Percentiles rank a stretch among this genome's conserved stretches.
Evolutionary conservation across 2,113 vertebrate genomes (phyloP).

Genomic region (Rhegmatorhina hoffmannsi): DNA sequence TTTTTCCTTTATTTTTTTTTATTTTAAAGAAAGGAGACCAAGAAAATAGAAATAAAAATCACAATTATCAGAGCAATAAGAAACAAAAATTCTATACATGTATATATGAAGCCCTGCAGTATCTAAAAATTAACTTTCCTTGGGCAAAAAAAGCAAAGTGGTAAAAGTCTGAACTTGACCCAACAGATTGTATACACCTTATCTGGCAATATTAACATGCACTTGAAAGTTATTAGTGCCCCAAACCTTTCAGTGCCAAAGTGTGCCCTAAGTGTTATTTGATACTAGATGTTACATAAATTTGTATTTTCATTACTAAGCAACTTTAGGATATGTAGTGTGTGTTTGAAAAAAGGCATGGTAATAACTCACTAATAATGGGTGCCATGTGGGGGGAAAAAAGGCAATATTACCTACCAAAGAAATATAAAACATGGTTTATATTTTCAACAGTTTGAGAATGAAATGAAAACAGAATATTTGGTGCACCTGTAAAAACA

Average conservation of each 20-base stretch:
- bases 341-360: slow-evolving; percentile 62
- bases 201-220: slow-evolving; percentile 51
- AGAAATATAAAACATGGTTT: slow-evolving; percentile 82
- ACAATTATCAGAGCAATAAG: slow-evolving; percentile 10
- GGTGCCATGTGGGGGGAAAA: slow-evolving; percentile 78
- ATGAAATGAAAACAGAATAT: slow-evolving; percentile 85
- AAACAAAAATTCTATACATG: neutral
- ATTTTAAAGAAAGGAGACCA: neutral
- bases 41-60: slow-evolving; percentile 19
- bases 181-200: slow-evolving; percentile 43
- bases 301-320: slow-evolving; percentile 79
- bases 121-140: neutral
- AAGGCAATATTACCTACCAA: slow-evolving; percentile 74
- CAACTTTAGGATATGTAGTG: slow-evolving; percentile 72
- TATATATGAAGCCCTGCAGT: neutral
- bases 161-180: slow-evolving; percentile 38
- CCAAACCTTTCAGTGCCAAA: slow-evolving; percentile 42
- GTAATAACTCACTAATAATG: slow-evolving; percentile 81
- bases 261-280: slow-evolving; percentile 44
- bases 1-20: neutral
- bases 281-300: slow-evolving; percentile 71
- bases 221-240: slow-evolving; percentile 45
- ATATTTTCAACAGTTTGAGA: slow-evolving; percentile 83
- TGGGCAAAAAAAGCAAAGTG: neutral
- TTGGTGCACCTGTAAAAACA: slow-evolving; percentile 92